Evolutionary conservation across 2,888 invertebrate genomes (phyloP), one percentile per base, ranked within the genome.

Genomic region (Phaedon cochleariae): DNA sequence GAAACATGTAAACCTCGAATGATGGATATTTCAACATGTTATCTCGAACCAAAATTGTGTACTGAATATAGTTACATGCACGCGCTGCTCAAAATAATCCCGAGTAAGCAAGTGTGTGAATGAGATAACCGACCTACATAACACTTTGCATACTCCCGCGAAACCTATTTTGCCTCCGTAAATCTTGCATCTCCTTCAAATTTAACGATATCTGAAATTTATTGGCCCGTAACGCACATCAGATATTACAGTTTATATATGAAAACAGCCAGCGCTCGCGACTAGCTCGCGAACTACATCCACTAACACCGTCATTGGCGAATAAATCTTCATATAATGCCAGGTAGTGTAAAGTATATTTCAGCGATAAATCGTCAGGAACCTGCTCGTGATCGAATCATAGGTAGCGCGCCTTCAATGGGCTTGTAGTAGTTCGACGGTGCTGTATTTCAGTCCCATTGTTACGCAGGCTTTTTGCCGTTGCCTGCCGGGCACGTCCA

Each of bases 311-410:
- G 51, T 59, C 64, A 59, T 20, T 17, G 34, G 59, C 18, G 57
- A 58, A 65, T 68, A 65, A 68, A 68, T 68, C 65, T 65, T 29
- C 51, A 64, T 62, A 65, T 58, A 67, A 66, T 66, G 58, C 69
- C 41, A 67, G 62, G 69, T 67, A 62, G 65, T 10, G 15, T 67
- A 65, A 67, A 69, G 67, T 67, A 69, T 69, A 69, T 67, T 62
- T 53, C 34, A 54, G 60, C 67, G 18, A 62, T 67, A 67, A 67
- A 67, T 67, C 67, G 59, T 29, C 20, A 48, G 52, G 46, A 67
- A 46, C 67, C 67, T 69, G 69, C 49, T 52, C 26, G 60, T 64
- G 69, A 69, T 69, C 69, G 65, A 67, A 69, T 69, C 66, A 65
- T 69, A 69, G 69, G 69, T 65, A 62, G 63, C 64, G 62, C 49